Base-by-base conservation (phyloP, 2,113 vertebrate species). In the Oxyura jamaicensis region DNA sequence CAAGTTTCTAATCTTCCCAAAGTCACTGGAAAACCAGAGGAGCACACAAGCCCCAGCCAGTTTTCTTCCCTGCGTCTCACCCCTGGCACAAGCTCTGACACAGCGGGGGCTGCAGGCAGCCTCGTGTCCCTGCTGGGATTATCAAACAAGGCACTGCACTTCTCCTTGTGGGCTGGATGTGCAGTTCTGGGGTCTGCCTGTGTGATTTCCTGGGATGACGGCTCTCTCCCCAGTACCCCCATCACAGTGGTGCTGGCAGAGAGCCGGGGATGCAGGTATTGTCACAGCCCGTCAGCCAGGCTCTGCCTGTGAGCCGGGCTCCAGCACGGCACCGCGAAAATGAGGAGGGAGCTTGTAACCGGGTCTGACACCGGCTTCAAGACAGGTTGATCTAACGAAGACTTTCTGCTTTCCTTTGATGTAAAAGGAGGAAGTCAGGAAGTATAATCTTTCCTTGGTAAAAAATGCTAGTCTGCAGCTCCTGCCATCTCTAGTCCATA, bases 381-480 rank as follows among this genome's bases (percentile, higher is more conserved):
- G 82, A 73, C 48, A 68, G 71, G 82, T 42, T 62, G 78, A 85
- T 76, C 39, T 48, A 56, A 60, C 36, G 63, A 82, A 85, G 74
- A 82, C 87, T 91, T 95, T 87, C 77, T 88, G 86, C 72, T 88
- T 9, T 73, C 50, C 50, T 86, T 92, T 6, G 8, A n/a, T 74
- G 77, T 59, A 81, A 69, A 69, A 80, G 56, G 13, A 60, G 33
- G 36, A 88, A 91, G 21, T 66, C 25, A 41, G 93, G 89, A 96
- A 96, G 86, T 74, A 71, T 3, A 77, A 77, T 74, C 63, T 83
- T 90, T 52, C 39, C 72, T 52, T 35, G 15, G 35, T 58, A 44
- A 25, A 86, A 80, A 66, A 86, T 6, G 23, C 76, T 46, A 50
- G 36, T 59, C 48, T 95, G 73, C 76, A 75, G 81, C 68, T 89